A percentile compares a stretch with the other conserved stretches of the same genome.
Conservation (phyloP, 2,888 invertebrate species). For the Mamestra brassicae region DNA sequence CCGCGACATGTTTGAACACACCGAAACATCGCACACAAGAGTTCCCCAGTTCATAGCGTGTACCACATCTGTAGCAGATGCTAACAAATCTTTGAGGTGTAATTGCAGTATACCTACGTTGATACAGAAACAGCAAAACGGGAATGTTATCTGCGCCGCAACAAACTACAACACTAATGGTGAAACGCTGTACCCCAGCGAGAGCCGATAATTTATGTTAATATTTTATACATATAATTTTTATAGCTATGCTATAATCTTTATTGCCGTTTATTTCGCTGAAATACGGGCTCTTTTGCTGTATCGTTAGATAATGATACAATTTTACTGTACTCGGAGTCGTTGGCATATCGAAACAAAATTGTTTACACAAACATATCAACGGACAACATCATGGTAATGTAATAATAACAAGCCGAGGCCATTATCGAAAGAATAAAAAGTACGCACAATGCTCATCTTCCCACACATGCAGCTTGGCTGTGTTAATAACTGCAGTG, state of each 20-base stretch:
- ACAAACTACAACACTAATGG: constrained; percentile 85
- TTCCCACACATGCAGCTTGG: constrained; percentile 73
- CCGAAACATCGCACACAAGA: constrained; percentile 5
- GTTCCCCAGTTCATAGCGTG: constrained; percentile 66
- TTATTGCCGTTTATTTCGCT: constrained; percentile 43
- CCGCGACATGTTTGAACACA: constrained; percentile 12
- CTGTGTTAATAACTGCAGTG: constrained; percentile 71
- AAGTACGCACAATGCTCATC: constrained; percentile 71
- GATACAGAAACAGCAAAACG: constrained; percentile 74
- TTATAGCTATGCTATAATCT: constrained; percentile 57
- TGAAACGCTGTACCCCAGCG: constrained; percentile 80
- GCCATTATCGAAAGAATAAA: constrained; percentile 65
- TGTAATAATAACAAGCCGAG: constrained; percentile 65
- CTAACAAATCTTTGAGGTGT: constrained; percentile 85
- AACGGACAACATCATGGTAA: constrained; percentile 60
- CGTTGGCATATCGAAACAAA: constrained; percentile 38
- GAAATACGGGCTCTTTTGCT: constrained; percentile 31
- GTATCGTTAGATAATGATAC: constrained; percentile 41
- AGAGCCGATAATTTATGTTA: constrained; percentile 75
- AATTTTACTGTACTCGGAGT: constrained; percentile 20
- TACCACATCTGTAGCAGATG: constrained; percentile 69
- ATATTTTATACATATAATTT: constrained; percentile 72
- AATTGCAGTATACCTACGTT: constrained; percentile 82
- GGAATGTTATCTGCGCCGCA: constrained; percentile 83
- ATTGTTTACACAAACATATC: constrained; percentile 44